Base-by-base conservation (phyloP, 2,113 vertebrate species). In the Falcunculus frontatus region DNA sequence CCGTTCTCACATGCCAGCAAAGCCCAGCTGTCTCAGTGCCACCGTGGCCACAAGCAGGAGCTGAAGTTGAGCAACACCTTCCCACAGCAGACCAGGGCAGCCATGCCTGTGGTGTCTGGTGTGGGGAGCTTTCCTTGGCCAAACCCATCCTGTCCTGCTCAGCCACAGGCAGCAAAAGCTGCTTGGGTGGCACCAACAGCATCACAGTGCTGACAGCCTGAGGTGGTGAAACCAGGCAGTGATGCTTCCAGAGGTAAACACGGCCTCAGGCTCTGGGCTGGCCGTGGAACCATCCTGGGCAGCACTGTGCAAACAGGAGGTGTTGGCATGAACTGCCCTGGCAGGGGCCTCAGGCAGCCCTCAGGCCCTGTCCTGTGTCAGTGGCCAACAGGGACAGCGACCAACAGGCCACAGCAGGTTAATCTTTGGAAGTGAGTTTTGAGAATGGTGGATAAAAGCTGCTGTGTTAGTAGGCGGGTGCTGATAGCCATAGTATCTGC, bases 281-380 rank as follows among this genome's bases (percentile, higher is more conserved):
- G 33, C 56, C 35, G 0, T 2, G 27, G 27, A 22, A 13, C 44
- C 18, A 37, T 4, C 11, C 30, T 7, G 37, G 57, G 42, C 55
- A 27, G 37, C 0, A 0, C 64, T 4, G 6, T 15, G 7, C 2
- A 1, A 26, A 2, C 0, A 1, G 4, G 12, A 23, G 21, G 29
- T 37, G 15, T 25, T 0, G 0, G 29, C 20, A 9, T 23, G 53
- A 6, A 0, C 41, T 22, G 33, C 30, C 30, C 25, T 35, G 4
- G 23, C 30, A 6, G 17, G 25, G 68, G 16, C 10, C 4, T 3
- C 2, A 0, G 57, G 59, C 52, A 41, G 57, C 39, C 32, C 52
- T n/a, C 1, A 0, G 13, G 19, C 21, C 20, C 21, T 16, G 25
- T 20, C 16, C 17, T 25, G 14, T 41, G 14, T 5, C 68, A 7